These are phyloP conservation scores for Brachionus koreanus DNA, from an alignment of 1,140 invertebrate species.

Conservation along the genomic window DNA sequence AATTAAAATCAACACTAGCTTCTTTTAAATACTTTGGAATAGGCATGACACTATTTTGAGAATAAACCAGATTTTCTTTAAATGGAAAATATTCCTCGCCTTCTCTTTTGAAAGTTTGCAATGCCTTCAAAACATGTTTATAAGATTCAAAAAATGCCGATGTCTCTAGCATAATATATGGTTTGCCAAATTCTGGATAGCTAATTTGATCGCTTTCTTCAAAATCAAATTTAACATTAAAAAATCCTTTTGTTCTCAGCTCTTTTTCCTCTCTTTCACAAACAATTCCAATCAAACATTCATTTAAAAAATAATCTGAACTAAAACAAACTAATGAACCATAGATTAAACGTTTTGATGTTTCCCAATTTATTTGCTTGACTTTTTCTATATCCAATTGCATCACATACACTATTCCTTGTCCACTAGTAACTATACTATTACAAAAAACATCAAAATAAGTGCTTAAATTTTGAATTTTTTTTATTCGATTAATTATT, in stretches of 20 bases:
- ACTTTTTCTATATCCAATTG: conserved; percentile 45
- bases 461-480: conserved; percentile 10
- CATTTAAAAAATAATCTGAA: conserved; percentile 15
- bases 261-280: conserved; percentile 18
- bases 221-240: conserved; percentile 36
- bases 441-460: conserved; percentile 38
- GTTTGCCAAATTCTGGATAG: neutral
- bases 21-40: conserved; percentile 35
- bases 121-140: conserved; percentile 56
- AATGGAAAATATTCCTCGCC: conserved; percentile 52
- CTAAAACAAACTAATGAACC: conserved; percentile 54
- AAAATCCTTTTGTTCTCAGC: neutral
- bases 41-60: conserved; percentile 35
- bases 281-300: conserved; percentile 23
- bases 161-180: conserved; percentile 58
- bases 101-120: conserved; percentile 46
- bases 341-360: conserved; percentile 64
- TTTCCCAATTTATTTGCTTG: conserved; percentile 48
- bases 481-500: neutral
- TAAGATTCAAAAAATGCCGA: conserved; percentile 61
- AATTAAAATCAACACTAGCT: neutral
- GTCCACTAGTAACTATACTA: neutral
- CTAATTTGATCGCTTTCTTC: neutral
- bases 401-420: conserved; percentile 46
- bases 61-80: conserved; percentile 49